Percentiles rank a stretch among this genome's conserved stretches.
Conservation (phyloP, 2,888 invertebrate genomes). For the Parnassius mnemosyne region DNA sequence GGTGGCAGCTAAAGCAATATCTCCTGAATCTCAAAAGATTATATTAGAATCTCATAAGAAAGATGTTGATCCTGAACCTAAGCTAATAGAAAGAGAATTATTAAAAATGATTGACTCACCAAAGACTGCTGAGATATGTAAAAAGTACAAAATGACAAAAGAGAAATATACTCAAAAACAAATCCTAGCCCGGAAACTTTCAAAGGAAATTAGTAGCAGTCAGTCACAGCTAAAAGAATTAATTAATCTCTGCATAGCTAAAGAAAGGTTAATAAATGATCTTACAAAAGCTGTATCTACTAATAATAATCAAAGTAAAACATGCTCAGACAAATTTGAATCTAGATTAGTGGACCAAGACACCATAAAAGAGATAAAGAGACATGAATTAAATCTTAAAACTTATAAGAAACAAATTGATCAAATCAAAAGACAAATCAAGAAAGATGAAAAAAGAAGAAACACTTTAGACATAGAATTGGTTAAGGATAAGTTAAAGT, state of each 20-base stretch:
- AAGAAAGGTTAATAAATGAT: conserved; percentile 87
- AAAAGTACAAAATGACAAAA: conserved; percentile 76
- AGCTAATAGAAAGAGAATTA: conserved; percentile 73
- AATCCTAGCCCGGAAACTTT: conserved; percentile 68
- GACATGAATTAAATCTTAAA: conserved; percentile 86
- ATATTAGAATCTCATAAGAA: conserved; percentile 79
- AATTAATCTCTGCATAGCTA: conserved; percentile 82
- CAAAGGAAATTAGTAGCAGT: conserved; percentile 83
- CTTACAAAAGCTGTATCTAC: conserved; percentile 69
- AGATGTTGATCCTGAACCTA: conserved; percentile 77
- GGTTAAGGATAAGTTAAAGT: conserved; percentile 72
- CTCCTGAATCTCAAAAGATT: conserved; percentile 76
- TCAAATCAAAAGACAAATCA: conserved; percentile 85
- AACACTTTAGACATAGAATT: conserved; percentile 85
- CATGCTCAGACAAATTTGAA: conserved; percentile 81
- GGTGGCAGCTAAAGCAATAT: conserved; percentile 80
- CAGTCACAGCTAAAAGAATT: conserved; percentile 86
- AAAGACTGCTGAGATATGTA: conserved; percentile 72
- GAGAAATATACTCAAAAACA: conserved; percentile 76
- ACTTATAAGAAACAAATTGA: conserved; percentile 88
- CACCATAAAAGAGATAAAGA: conserved; percentile 83
- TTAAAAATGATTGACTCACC: conserved; percentile 77
- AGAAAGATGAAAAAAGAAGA: conserved; percentile 87
- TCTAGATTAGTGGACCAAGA: conserved; percentile 78
- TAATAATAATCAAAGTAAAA: conserved; percentile 56